Evolutionary conservation across 1,140 invertebrate genomes (phyloP), one percentile per base, ranked within the genome.

Genomic region (Drosophila takahashii): DNA sequence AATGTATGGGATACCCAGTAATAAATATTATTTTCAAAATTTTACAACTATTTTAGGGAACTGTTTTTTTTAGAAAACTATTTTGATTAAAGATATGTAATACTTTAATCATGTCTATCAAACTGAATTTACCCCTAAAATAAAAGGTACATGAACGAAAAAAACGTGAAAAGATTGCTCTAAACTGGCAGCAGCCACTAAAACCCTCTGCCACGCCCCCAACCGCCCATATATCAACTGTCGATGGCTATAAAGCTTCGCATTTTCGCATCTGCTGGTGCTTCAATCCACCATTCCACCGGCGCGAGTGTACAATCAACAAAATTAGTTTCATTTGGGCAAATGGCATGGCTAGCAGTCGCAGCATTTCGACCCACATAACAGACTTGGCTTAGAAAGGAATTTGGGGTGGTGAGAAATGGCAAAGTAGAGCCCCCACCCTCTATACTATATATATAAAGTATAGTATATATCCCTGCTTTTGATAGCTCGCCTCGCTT

Each of bases 291-390:
- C 58, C 53, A 59, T 73, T 73, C 67, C 56, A 13, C 4, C 52
- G 44, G 57, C 54, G 73, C 71, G 71, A 45, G 39, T 50, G 41
- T 76, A 86, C 83, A 86, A 86, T 86, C 83, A 86, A 87, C 79
- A 87, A 83, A 86, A 86, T 86, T 86, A 86, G 83, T 86, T 86
- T 86, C 83, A 86, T 87, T 86, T 87, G 54, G 86, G 41, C 83
- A 86, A 87, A 86, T 83, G 83, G 83, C 83, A 87, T 76, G 81
- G 51, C 81, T 29, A n/a, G 13, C 61, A 81, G 79, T 64, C 41
- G 48, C 42, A 61, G 58, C 58, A 60, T 4, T n/a, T 54, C 64
- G 76, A 60, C 74, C 77, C 81, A 85, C 78, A 86, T 78, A 78
- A 58, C 81, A 75, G 73, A 81, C 69, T 76, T 54, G 73, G 58